Evolutionary conservation across 2,888 invertebrate species (phyloP), one percentile per base, ranked within the genome.

Genomic region (Galeruca laticollis): DNA sequence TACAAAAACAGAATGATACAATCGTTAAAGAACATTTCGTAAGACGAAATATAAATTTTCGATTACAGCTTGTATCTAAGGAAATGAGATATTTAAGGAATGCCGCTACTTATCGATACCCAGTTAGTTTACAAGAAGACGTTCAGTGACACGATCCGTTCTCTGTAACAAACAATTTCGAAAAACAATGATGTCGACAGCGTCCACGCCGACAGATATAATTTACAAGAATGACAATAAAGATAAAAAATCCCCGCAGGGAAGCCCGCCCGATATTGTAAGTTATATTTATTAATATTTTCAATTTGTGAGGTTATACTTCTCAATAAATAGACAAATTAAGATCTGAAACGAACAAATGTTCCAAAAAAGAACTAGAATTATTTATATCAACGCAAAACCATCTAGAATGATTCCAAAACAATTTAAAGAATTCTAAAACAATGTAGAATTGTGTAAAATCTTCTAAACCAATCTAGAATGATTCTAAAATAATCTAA

Each of bases 241-340:
- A 9, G 26, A 26, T 1, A 5, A 18, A 18, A 40, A 65, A 9
- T 43, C 67, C 3, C 71, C 73, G 8, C 66, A 73, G 43, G 75
- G 76, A 51, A 78, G 75, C 64, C 78, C 78, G 4, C 78, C 78
- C n/a, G 71, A 78, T 67, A 70, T 75, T 52, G 78, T 77, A 71
- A 77, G 78, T 77, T 6, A 26, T 26, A 26, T 26, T 26, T 26
- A 26, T 26, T 6, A 26, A 5, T 26, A 26, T 26, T 62, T 49
- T 68, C 64, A 51, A n/a, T 47, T 20, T 20, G 31, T 56, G 3
- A 26, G 26, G 6, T 6, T 3, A 26, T 26, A 1, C 26, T n/a
- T n/a, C n/a, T n/a, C n/a, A n/a, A n/a, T n/a, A n/a, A n/a, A n/a
- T n/a, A n/a, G n/a, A n/a, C n/a, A n/a, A n/a, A n/a, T n/a, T n/a